phyloP scores from a whole-genome alignment of 2,113 vertebrate species.

The Drymodes brunneopygia region DNA sequence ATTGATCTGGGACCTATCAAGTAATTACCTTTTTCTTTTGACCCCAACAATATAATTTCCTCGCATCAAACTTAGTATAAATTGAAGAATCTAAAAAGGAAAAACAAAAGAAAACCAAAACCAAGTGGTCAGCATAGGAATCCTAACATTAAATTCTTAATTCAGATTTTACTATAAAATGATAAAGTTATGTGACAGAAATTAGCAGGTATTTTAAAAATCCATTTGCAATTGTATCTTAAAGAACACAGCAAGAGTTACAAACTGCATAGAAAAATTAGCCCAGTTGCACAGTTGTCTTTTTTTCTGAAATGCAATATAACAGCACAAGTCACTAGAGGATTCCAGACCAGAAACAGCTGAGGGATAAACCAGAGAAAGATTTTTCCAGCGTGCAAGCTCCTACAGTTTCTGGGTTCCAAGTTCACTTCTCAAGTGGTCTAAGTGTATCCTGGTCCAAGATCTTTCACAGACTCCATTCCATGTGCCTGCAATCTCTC shows the following conservation, averaged over 20 bases:
- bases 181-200: not conserved
- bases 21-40: conserved; percentile 69
- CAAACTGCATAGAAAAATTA: not conserved
- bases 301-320: not conserved
- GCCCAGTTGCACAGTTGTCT: not conserved
- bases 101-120: not conserved
- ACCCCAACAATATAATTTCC: conserved; percentile 60
- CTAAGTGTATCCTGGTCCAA: not conserved
- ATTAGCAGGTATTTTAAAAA: not conserved
- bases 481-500: not conserved
- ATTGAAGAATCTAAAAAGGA: conserved; percentile 68
- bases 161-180: not conserved
- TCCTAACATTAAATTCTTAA: not conserved
- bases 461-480: not conserved
- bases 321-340: not conserved
- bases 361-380: conserved; percentile 13
- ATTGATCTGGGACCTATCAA: not conserved
- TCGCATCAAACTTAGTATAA: conserved; percentile 65
- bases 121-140: not conserved
- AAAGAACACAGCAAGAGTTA: not conserved
- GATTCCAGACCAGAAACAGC: conserved; percentile 39
- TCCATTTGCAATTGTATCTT: not conserved
- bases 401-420: not conserved
- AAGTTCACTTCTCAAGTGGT: not conserved
- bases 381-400: not conserved